Conservation (phyloP, 2,113 vertebrate genomes). For the Fulmarus glacialis region DNA sequence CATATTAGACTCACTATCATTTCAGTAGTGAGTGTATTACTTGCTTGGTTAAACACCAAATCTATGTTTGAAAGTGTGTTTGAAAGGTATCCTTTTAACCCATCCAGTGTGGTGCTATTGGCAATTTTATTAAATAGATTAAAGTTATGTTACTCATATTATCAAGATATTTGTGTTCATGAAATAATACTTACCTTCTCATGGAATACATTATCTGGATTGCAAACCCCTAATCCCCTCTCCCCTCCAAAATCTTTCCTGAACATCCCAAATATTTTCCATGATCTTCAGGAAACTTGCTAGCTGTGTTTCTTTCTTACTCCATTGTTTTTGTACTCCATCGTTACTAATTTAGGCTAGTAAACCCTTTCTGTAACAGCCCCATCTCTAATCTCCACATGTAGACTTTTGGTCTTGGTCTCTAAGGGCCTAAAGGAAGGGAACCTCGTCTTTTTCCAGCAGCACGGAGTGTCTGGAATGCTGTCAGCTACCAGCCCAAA, state of each 20-base stretch:
- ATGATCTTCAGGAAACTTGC: background rate
- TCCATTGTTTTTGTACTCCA: background rate
- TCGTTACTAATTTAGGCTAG: background rate
- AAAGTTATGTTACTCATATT: background rate
- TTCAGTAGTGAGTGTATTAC: background rate
- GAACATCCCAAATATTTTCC: background rate
- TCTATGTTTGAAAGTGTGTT: background rate
- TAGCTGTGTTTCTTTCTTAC: background rate
- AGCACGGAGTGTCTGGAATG: constrained; percentile 10
- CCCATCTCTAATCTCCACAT: background rate
- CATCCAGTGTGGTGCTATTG: background rate
- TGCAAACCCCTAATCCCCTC: background rate
- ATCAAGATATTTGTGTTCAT: background rate
- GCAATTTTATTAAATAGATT: background rate
- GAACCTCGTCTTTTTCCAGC: background rate
- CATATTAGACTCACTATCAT: background rate
- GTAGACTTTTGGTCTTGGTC: background rate
- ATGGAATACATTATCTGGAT: background rate
- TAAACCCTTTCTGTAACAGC: background rate
- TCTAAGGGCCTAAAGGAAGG: background rate
- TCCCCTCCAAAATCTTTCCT: background rate
- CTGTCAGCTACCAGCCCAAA: background rate
- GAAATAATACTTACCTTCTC: background rate
- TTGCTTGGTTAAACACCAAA: background rate
- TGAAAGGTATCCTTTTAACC: background rate